Percentiles rank a stretch among this genome's conserved stretches.
Conservation (phyloP, 1,140 invertebrate species). For the Musca vetustissima region DNA sequence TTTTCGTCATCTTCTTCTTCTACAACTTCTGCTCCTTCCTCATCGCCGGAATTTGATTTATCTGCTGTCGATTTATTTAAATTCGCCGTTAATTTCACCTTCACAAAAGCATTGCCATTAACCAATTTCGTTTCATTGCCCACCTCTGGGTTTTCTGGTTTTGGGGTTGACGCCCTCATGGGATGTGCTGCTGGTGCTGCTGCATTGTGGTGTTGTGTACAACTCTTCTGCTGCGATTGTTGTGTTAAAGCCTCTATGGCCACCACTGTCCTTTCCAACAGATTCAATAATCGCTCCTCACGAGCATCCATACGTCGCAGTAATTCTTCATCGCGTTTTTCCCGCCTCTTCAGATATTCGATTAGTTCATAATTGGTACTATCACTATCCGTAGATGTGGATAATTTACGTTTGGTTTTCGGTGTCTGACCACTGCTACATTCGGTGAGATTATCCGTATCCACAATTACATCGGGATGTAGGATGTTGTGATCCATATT, state of each 20-base stretch:
- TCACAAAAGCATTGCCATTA: background rate
- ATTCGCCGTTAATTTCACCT: no score
- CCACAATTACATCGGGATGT: slow-evolving; percentile 53
- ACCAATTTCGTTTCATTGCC: no score
- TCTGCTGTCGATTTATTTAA: background rate
- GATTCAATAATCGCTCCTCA: slow-evolving; percentile 46
- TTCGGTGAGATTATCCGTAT: slow-evolving; percentile 52
- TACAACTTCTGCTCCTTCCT: no score
- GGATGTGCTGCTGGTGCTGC: no score
- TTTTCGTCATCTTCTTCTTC: background rate
- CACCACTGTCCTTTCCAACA: slow-evolving; percentile 49
- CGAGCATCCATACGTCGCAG: slow-evolving; percentile 52
- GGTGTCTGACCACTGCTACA: slow-evolving; percentile 41
- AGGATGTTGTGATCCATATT: slow-evolving; percentile 48
- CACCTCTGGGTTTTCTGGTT: background rate
- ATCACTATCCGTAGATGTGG: slow-evolving; percentile 49
- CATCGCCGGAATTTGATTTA: background rate
- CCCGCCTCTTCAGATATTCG: slow-evolving; percentile 51
- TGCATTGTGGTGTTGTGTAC: slow-evolving; percentile 1
- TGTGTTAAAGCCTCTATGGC: slow-evolving; percentile 46
- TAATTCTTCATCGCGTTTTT: slow-evolving; percentile 50
- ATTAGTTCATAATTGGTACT: slow-evolving; percentile 54
- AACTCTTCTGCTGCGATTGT: background rate
- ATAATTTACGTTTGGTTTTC: slow-evolving; percentile 49
- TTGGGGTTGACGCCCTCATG: no score